Conservation (phyloP, 2,888 invertebrate species). For the Stenodema calcarata region DNA sequence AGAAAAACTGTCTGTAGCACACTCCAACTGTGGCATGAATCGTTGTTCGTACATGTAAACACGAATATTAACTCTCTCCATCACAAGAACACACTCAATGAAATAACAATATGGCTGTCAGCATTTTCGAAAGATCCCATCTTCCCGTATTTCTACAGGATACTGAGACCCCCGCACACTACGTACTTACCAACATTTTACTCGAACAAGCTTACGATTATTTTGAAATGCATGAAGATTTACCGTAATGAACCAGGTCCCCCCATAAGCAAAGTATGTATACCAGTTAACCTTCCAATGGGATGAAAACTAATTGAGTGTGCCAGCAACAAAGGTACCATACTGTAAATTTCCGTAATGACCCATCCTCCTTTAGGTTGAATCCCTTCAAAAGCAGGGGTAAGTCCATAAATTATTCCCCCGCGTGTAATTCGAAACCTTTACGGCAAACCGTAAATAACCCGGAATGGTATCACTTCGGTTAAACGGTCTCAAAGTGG, state of each 20-base stretch:
- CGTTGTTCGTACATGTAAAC: no score
- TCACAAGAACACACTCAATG: no score
- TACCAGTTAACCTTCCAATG: background rate
- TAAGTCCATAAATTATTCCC: conserved; percentile 6
- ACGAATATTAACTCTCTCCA: no score
- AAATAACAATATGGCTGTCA: background rate
- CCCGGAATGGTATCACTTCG: conserved; percentile 9
- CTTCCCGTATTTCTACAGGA: background rate
- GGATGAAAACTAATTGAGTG: background rate
- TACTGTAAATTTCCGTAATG: background rate
- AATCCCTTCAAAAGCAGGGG: background rate
- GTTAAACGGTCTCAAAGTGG: background rate
- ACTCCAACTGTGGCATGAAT: no score
- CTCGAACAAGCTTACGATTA: background rate
- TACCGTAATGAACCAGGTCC: background rate
- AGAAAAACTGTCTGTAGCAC: no score
- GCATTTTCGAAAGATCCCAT: background rate
- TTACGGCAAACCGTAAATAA: conserved; percentile 5
- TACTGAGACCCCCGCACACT: background rate
- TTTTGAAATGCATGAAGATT: background rate
- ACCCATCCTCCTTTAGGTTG: background rate
- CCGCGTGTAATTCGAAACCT: background rate
- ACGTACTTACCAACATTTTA: background rate
- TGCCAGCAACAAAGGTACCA: background rate
- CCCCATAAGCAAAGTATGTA: background rate